Evolutionary conservation across 2,888 invertebrate species (phyloP), one percentile per base, ranked within the genome.

Genomic region (Cryptosula pallasiana): DNA sequence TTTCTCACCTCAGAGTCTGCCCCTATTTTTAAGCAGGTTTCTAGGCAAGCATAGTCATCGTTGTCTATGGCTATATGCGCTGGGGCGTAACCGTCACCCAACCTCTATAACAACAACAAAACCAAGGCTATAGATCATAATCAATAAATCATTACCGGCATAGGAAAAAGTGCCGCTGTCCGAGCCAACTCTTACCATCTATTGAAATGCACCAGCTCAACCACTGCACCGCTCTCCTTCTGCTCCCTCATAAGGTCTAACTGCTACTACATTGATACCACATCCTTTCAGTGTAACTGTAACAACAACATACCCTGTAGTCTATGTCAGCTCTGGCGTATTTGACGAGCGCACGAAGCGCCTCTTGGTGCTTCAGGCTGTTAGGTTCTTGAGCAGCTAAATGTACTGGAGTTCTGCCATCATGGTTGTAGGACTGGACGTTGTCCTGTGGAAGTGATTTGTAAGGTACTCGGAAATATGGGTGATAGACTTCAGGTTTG

Each of bases 61-160:
- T 63, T 63, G 32, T 63, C 63, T 63, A 63, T 63, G 9, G 63
- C 63, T 29, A 63, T 63, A n/a, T 63, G 63, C 3, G 63, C 63
- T 2, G 63, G 63, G 9, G 63, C 63, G n/a, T 63, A 63, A 32
- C 63, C 63, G n/a, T 63, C 63, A 3, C 63, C 63, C 9, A 63
- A 29, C 27, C 63, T 20, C 63, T 63, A 32, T 16, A 63, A 63
- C 9, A 63, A 63, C n/a, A n/a, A n/a, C n/a, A n/a, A n/a, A n/a
- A n/a, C n/a, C n/a, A n/a, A n/a, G n/a, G n/a, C n/a, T n/a, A n/a
- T n/a, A n/a, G n/a, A n/a, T n/a, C n/a, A n/a, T n/a, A n/a, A n/a
- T n/a, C n/a, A n/a, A n/a, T n/a, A n/a, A n/a, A n/a, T n/a, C n/a
- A n/a, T n/a, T n/a, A n/a, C n/a, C n/a, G n/a, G n/a, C n/a, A n/a